Base-by-base conservation (phyloP, 2,797 vertebrate genomes). In the Limnodromus scolopaceus region DNA sequence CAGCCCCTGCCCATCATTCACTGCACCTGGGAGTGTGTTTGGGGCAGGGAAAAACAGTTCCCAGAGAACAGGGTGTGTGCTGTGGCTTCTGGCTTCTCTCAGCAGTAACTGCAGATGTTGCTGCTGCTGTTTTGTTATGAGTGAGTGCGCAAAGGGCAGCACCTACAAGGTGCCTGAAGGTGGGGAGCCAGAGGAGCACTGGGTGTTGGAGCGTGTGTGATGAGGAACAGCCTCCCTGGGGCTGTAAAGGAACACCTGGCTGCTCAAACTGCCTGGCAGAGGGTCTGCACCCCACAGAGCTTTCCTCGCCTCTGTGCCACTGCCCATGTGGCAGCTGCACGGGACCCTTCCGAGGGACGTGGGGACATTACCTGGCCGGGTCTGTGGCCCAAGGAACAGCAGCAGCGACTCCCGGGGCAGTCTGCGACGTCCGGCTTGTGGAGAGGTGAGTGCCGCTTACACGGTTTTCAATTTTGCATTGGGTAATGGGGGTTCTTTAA, bases 371-470 rank as follows among this genome's bases (percentile, higher is more conserved):
- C 30, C 22, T 0, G 1, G 24, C 49, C 2, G 3, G 13, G 13
- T 48, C 34, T 22, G 69, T 0, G 0, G 60, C 27, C 24, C 13
- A 1, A 0, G 43, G 28, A 24, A 13, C 16, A 23, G 22, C 72
- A 81, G 20, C 68, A 53, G 10, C 0, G 4, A 9, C 11, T 17
- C 11, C 27, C 0, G 0, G 20, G 16, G 10, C 10, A 7, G 48
- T 3, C 55, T 55, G 66, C 1, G 7, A 4, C 1, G 4, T 4
- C 10, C n/a, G 0, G 23, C 87, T 58, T 13, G 12, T 27, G 30
- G 7, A 19, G 17, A 70, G 53, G 36, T 36, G 15, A 79, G 72
- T 54, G 13, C 19, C 81, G 43, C 34, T 39, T 16, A 20, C 0
- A 1, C 0, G 2, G 36, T 13, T 75, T 43, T 41, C 11, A 19